Base-by-base conservation (phyloP, 2,113 vertebrate species). In the Syrrhaptes paradoxus region DNA sequence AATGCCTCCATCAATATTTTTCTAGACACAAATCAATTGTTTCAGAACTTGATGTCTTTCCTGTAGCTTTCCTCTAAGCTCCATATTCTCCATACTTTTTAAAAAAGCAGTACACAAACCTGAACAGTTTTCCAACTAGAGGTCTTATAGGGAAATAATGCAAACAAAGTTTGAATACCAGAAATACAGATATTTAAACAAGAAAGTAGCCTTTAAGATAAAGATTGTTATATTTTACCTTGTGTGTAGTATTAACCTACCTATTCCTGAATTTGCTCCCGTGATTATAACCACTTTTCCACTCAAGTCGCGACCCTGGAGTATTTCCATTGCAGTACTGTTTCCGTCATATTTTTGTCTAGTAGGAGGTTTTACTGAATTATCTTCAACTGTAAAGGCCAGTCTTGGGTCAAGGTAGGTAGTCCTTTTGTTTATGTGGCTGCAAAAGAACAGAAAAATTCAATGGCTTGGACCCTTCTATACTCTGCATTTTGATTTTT, bases 391-490 rank as follows among this genome's bases (percentile, higher is more conserved):
- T 1, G 99, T 99, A 86, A 99, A 99, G 7, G 99, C 99, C 95
- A 99, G 98, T n/a, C 99, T 98, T 11, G 99, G 99, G 93, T 99
- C 99, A 93, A 99, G 98, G 90, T 99, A 99, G 7, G 99, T 99
- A 59, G 97, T 99, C 90, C 99, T 98, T 97, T 99, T 99, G 97
- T 99, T 99, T 95, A 99, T 99, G 94, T 99, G 99, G 85, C 99
- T 99, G 95, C 62, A 95, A 90, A 85, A 89, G 66, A 94, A 94
- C 5, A 95, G 4, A 94, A 51, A 65, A 85, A n/a, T 57, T 83
- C 62, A 88, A 36, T 7, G 57, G 67, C 18, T 72, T 61, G 28
- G 41, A 76, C 24, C 8, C 25, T 75, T 73, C 66, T 16, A 9
- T 21, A 70, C 6, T 29, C 21, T 51, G 8, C 19, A 43, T 66